A percentile compares a stretch with the other conserved stretches of the same genome.
Conservation (phyloP, 2,797 vertebrate species). For the Spondyliosoma cantharus region DNA sequence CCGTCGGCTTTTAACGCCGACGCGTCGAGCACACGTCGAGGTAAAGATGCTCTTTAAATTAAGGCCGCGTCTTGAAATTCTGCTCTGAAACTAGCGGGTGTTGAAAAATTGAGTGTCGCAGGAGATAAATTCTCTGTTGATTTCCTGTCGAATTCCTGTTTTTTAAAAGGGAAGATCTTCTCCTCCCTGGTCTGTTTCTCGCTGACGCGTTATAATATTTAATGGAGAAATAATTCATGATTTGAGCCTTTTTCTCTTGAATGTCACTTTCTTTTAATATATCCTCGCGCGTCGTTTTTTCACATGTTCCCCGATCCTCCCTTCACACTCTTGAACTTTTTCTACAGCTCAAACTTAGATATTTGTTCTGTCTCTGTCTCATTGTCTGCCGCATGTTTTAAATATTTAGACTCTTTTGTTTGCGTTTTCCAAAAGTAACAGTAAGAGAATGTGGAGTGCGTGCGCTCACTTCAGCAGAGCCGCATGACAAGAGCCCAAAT, state of each 20-base stretch:
- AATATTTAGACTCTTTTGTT: constrained; percentile 9
- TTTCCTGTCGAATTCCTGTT: background rate
- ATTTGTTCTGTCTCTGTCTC: background rate
- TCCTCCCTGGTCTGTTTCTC: background rate
- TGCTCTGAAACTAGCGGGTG: background rate
- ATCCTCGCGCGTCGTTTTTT: background rate
- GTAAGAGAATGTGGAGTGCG: background rate
- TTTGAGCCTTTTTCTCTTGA: constrained; percentile 15
- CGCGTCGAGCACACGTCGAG: background rate
- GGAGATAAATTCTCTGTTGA: background rate
- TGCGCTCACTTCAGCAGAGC: background rate
- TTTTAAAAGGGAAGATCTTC: background rate
- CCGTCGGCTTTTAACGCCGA: background rate
- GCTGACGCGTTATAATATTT: constrained; percentile 10
- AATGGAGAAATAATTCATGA: constrained; percentile 17
- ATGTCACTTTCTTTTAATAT: background rate
- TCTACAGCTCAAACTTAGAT: background rate
- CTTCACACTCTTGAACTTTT: background rate
- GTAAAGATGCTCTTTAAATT: background rate
- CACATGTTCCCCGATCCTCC: background rate
- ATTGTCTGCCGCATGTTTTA: background rate
- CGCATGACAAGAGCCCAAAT: background rate
- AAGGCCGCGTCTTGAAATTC: background rate
- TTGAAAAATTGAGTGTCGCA: background rate
- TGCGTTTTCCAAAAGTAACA: too few species aligned